Percentiles rank a stretch among this genome's conserved stretches.
Evolutionary conservation across 2,113 vertebrate species (phyloP).

Genomic region (Megaceryle maxima): DNA sequence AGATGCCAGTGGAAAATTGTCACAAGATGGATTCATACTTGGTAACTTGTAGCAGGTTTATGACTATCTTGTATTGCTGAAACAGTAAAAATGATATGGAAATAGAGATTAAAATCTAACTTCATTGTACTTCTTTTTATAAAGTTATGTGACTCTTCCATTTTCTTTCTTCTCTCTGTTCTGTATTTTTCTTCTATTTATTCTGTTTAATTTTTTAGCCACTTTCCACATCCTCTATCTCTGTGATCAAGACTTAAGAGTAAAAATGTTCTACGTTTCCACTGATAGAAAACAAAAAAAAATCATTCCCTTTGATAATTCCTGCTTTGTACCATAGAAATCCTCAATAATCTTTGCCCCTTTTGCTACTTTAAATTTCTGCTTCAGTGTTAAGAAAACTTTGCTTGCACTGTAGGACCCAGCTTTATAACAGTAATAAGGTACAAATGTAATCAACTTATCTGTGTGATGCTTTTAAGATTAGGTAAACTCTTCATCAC

Average conservation of each 20-base stretch:
- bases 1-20: background rate
- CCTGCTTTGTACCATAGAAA: background rate
- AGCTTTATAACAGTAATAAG: background rate
- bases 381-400: background rate
- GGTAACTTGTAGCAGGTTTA: background rate
- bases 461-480: background rate
- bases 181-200: background rate
- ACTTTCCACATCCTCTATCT: background rate
- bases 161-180: background rate
- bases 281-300: background rate
- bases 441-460: background rate
- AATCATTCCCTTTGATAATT: background rate
- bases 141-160: background rate
- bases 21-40: background rate
- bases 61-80: background rate
- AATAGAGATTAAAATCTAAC: background rate
- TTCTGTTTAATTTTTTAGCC: background rate
- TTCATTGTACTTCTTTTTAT: background rate
- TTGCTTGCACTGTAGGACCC: background rate
- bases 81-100: background rate
- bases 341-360: fast-evolving
- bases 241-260: background rate
- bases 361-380: background rate
- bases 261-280: background rate
- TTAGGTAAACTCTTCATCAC: background rate